Evolutionary conservation across 30 jellyfish, hydroid and myxozoan genomes (phyloP), one percentile per base, ranked within the genome.

Genomic region (Cassiopea xamachana): DNA sequence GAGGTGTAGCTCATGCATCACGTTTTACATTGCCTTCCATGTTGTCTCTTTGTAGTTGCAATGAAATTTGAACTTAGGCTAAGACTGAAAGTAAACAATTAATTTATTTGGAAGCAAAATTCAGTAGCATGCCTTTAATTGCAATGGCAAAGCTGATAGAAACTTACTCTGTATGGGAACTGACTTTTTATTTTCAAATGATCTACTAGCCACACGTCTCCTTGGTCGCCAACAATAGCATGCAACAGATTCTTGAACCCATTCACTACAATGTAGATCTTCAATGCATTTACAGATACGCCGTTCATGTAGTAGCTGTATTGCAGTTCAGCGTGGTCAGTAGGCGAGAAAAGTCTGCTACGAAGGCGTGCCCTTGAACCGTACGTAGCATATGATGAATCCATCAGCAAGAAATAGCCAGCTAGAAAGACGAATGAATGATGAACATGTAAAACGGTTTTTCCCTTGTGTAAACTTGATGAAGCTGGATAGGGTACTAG

Each of bases 291-390:
- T n/a, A 78, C 87, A 4, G 87, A 78, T 15, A 50, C 87, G 1
- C 87, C 87, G 14, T 78, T 12, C 87, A 78, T 78, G 87, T 78
- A 78, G 73, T 78, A 78, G 17, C 16, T 44, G 60, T 43, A 78
- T 19, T 50, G 49, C 72, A 78, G 60, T 78, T 48, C 75, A 17
- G 75, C 87, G 15, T 78, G 87, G 27, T 78, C 87, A 17, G 87
- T 78, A 50, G 87, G 87, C 5, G 87, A 78, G 49, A 78, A 78
- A n/a, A 78, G 75, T 55, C 51, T 60, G 73, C 87, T 55, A 1
- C 73, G 46, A 14, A 78, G 48, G 19, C 87, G 87, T 48, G 87
- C 77, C 87, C 87, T 48, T 0, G 87, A 15, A 1, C 87, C 87
- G 17, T 78, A 78, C 49, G 12, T 16, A 48, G 87, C 72, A 18